A percentile compares a stretch with the other conserved stretches of the same genome.
These are phyloP conservation scores for Zeus faber DNA, from an alignment of 2,113 vertebrate genomes.

Conservation along the genomic window DNA sequence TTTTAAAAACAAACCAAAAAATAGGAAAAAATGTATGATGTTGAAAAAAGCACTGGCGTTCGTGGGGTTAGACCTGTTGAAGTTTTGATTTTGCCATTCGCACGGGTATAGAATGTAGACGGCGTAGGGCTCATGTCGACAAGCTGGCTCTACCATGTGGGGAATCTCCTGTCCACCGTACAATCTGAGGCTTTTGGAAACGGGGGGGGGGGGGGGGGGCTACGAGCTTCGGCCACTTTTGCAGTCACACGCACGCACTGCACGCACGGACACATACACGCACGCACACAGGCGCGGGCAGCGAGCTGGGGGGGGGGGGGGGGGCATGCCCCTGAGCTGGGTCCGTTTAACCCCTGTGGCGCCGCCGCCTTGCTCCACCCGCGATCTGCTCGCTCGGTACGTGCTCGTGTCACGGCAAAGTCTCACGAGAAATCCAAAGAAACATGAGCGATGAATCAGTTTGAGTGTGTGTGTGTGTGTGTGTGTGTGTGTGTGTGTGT, in stretches of 20 bases:
- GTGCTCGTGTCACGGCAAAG: slow-evolving; percentile 76
- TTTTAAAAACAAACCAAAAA: slow-evolving; percentile 79
- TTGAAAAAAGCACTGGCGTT: slow-evolving; percentile 87
- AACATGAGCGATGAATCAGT: slow-evolving; percentile 58
- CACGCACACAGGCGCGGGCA: background rate
- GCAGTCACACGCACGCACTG: slow-evolving; percentile 58
- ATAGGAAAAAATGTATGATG: slow-evolving; percentile 73
- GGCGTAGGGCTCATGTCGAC: slow-evolving; percentile 73
- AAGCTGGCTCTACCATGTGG: slow-evolving; percentile 79
- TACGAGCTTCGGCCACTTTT: slow-evolving; percentile 70
- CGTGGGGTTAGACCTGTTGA: slow-evolving; percentile 78
- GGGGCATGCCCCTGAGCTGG: slow-evolving; percentile 61
- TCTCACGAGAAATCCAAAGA: slow-evolving; percentile 75
- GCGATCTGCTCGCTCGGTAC: slow-evolving; percentile 74
- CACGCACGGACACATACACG: background rate
- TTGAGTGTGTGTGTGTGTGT: slow-evolving; percentile 42
- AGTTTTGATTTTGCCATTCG: slow-evolving; percentile 78
- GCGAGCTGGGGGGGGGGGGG: slow-evolving; percentile 49
- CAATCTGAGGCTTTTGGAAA: slow-evolving; percentile 72
- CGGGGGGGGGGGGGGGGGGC: too few relatives aligned
- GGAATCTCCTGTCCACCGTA: slow-evolving; percentile 74
- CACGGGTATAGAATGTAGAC: slow-evolving; percentile 81
- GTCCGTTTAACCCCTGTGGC: slow-evolving; percentile 67
- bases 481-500: slow-evolving; percentile 12
- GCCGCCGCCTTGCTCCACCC: slow-evolving; percentile 63